phyloP scores from a whole-genome alignment of 2,113 vertebrate species.

The Athene cunicularia region DNA sequence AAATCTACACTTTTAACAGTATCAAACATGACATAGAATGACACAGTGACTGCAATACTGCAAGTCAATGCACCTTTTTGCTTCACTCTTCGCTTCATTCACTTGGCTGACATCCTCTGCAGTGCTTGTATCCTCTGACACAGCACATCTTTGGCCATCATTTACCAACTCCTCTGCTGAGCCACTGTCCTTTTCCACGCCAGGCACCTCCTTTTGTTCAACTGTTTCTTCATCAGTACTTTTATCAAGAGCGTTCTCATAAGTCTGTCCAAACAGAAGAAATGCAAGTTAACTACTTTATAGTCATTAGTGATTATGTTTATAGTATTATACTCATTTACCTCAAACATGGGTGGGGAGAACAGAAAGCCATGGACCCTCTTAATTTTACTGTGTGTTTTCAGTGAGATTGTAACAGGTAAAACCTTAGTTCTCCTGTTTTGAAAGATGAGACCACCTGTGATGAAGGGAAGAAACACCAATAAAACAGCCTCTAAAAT shows the following conservation, averaged over 20 bases:
- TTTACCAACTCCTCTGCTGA: conserved; percentile 3
- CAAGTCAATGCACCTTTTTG: conserved; percentile 50
- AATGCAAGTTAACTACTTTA: neutral
- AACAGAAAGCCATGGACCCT: neutral
- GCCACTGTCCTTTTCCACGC: neutral
- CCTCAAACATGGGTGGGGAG: neutral
- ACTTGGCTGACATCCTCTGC: neutral
- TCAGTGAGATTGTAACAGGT: neutral
- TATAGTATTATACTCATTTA: neutral
- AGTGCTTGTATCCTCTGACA: neutral
- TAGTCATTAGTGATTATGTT: neutral
- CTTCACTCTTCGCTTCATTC: conserved; percentile 40
- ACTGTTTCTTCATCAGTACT: conserved; percentile 30
- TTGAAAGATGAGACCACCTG: neutral
- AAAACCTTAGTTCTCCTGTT: neutral
- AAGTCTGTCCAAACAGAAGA: conserved; percentile 51
- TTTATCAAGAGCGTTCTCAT: conserved; percentile 29
- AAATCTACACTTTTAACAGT: neutral
- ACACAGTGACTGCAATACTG: neutral
- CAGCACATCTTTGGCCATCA: neutral
- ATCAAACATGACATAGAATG: neutral
- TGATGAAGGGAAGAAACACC: neutral
- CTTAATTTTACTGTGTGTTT: neutral
- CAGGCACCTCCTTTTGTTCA: neutral
- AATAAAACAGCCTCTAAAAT: neutral